Percentiles rank a stretch among this genome's conserved stretches.
Conservation (phyloP, 2,797 vertebrate genomes). For the Phalloptychus januarius region DNA sequence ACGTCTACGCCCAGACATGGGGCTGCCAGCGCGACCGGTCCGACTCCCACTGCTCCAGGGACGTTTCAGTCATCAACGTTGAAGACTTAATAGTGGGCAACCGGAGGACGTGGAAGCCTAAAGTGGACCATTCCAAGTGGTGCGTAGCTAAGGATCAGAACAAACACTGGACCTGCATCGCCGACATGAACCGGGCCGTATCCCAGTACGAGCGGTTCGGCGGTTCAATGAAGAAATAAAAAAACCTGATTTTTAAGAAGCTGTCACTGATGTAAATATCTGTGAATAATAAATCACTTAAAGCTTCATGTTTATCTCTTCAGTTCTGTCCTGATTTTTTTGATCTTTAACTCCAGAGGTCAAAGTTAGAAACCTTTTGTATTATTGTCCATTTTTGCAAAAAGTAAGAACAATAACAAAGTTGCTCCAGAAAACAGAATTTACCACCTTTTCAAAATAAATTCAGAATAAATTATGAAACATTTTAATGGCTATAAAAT, state of each 20-base stretch:
- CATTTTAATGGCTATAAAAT: neutral
- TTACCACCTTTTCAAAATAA: neutral
- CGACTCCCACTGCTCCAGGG: neutral
- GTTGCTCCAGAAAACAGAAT: no score
- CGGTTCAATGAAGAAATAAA: neutral
- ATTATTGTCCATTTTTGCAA: no score
- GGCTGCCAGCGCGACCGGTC: neutral
- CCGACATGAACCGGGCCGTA: neutral
- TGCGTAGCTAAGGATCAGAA: neutral
- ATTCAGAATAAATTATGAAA: neutral
- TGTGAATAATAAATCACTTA: no score
- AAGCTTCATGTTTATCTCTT: neutral
- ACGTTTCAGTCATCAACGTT: neutral
- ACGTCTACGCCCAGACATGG: neutral
- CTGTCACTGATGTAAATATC: neutral
- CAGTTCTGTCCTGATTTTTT: neutral
- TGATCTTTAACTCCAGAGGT: neutral
- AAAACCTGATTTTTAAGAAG: neutral
- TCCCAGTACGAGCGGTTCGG: neutral
- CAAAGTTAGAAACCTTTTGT: neutral
- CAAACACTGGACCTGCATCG: slow-evolving; percentile 3
- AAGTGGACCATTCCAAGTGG: neutral
- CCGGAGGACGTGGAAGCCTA: neutral
- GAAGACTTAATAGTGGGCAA: neutral
- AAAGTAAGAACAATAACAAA: no score